Conservation (phyloP, 2,888 invertebrate genomes). For the Bombylius discolor region DNA sequence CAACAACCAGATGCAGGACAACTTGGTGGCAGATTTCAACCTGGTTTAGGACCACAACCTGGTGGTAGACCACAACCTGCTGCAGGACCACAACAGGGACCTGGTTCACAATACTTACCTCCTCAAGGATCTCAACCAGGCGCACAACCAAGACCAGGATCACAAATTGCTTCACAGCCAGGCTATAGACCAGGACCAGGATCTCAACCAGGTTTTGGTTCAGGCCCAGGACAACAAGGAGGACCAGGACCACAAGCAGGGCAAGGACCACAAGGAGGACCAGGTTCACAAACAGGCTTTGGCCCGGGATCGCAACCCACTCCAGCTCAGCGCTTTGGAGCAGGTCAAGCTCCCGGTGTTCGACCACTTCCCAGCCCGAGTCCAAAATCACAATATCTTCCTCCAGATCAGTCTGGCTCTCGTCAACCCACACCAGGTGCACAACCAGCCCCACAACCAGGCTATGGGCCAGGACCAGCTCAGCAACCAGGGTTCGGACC, state of each 20-base stretch:
- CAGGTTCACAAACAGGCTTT: neutral
- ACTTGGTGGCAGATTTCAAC: neutral
- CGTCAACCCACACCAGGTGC: neutral
- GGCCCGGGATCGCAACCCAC: neutral
- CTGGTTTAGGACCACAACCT: neutral
- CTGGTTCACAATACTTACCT: conserved; percentile 5
- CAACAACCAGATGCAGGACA: conserved; percentile 1
- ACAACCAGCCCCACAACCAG: neutral
- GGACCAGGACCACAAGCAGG: neutral
- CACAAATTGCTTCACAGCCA: neutral
- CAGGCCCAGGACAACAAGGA: neutral
- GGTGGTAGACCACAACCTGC: neutral
- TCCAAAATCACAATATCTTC: conserved; percentile 3
- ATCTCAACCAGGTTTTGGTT: neutral
- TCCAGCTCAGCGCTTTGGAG: neutral
- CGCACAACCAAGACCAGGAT: conserved; percentile 3
- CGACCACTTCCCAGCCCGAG: neutral
- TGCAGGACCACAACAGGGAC: neutral
- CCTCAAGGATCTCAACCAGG: conserved; percentile 2
- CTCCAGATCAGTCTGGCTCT: neutral
- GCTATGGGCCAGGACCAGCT: neutral
- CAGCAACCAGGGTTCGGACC: neutral
- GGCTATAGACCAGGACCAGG: neutral
- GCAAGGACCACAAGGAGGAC: neutral
- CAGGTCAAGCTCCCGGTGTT: neutral